These are phyloP conservation scores for Eilema depressum DNA, from an alignment of 2,888 invertebrate genomes.

Conservation along the genomic window DNA sequence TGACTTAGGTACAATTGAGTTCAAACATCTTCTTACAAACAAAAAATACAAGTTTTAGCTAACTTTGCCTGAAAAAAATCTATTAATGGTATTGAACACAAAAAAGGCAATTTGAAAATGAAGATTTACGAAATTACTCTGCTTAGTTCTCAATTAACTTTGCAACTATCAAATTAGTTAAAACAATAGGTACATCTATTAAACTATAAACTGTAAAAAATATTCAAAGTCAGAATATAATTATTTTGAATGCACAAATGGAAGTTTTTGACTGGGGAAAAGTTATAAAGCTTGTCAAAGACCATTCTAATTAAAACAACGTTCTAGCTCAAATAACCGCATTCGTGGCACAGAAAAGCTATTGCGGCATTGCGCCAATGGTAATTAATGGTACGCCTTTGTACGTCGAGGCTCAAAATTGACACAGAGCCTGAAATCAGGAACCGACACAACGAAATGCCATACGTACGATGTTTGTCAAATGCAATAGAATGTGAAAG, in stretches of 20 bases:
- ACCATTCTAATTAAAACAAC: constrained; percentile 1
- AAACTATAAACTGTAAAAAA: background rate
- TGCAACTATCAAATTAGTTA: background rate
- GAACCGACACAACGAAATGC: background rate
- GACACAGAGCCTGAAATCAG: background rate
- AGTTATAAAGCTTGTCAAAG: constrained; percentile 28
- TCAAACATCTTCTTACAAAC: too few relatives aligned
- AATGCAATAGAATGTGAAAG: background rate
- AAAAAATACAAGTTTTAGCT: too few relatives aligned
- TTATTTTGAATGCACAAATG: background rate
- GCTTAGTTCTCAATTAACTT: background rate
- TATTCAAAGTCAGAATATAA: background rate
- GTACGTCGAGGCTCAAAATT: constrained; percentile 1
- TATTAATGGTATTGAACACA: too few relatives aligned
- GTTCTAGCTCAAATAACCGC: constrained; percentile 1
- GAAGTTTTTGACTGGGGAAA: background rate
- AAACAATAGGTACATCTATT: background rate
- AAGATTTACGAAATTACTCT: too few relatives aligned
- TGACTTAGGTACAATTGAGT: too few relatives aligned
- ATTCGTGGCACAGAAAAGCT: background rate
- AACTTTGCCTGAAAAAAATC: too few relatives aligned
- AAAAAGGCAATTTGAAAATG: too few relatives aligned
- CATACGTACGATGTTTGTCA: background rate
- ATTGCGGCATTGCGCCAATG: constrained; percentile 2
- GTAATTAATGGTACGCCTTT: constrained; percentile 1